These are phyloP conservation scores for Macquaria ambigua DNA, from an alignment of 2,113 vertebrate genomes.

Conservation along the genomic window DNA sequence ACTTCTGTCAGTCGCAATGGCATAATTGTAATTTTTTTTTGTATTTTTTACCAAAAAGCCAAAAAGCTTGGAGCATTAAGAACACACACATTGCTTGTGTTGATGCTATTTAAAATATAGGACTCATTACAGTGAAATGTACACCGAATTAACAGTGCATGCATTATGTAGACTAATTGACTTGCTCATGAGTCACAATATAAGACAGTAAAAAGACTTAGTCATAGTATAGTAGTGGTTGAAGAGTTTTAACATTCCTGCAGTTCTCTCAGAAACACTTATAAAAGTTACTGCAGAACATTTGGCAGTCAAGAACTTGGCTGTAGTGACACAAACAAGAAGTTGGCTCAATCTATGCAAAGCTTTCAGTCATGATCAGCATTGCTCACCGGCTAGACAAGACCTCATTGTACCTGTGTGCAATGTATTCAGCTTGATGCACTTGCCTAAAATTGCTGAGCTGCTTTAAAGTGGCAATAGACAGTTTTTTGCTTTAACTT, in stretches of 20 bases:
- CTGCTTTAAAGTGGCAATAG: too few relatives aligned
- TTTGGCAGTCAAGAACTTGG: slow-evolving; percentile 60
- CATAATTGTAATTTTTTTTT: background rate
- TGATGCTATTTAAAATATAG: background rate
- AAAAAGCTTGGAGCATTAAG: background rate
- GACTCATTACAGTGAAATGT: background rate
- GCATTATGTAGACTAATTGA: background rate
- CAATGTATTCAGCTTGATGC: slow-evolving; percentile 45
- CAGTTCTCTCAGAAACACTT: slow-evolving; percentile 54
- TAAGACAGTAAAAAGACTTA: slow-evolving; percentile 12
- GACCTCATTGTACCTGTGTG: slow-evolving; percentile 35
- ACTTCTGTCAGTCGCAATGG: background rate
- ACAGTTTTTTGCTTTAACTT: too few relatives aligned
- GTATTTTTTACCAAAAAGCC: background rate
- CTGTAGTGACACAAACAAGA: slow-evolving; percentile 67
- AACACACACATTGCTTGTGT: background rate
- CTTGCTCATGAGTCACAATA: slow-evolving; percentile 14
- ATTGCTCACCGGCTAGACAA: slow-evolving; percentile 45
- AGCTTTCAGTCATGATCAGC: slow-evolving; percentile 70
- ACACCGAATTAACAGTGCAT: background rate
- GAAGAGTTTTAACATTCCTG: slow-evolving; percentile 39
- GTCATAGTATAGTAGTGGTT: slow-evolving; percentile 12
- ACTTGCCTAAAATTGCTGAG: slow-evolving; percentile 25
- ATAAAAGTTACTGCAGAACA: slow-evolving; percentile 63
- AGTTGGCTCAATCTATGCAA: slow-evolving; percentile 62